Conservation (phyloP, 1,140 invertebrate species). For the Berghia stephanieae region DNA sequence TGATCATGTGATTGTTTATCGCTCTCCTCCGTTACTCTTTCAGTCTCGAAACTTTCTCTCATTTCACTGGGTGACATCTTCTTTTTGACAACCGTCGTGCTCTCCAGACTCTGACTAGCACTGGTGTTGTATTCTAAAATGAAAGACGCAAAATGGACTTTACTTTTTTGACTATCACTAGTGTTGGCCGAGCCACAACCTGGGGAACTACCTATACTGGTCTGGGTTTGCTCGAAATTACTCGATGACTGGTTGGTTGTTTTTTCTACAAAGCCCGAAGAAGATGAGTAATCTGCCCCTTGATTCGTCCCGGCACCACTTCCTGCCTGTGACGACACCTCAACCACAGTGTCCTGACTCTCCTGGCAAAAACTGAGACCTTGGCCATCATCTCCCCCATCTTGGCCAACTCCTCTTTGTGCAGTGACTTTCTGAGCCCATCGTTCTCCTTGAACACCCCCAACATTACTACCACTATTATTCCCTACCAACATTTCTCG, state of each 20-base stretch:
- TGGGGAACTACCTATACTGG: slow-evolving; percentile 18
- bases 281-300: neutral
- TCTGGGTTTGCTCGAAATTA: slow-evolving; percentile 6
- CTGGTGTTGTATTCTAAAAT: slow-evolving; percentile 35
- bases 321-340: slow-evolving; percentile 22
- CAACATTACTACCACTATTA: neutral
- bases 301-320: neutral
- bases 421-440: neutral
- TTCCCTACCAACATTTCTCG: neutral
- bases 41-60: neutral
- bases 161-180: slow-evolving; percentile 35
- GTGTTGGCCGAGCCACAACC: slow-evolving; percentile 34
- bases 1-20: neutral
- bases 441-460: too few species aligned
- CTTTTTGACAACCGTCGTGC: slow-evolving; percentile 34
- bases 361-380: slow-evolving; percentile 32
- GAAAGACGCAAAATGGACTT: slow-evolving; percentile 54
- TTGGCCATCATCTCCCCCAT: neutral
- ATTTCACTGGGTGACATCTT: slow-evolving; percentile 29
- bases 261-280: slow-evolving; percentile 30
- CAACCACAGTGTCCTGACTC: slow-evolving; percentile 37
- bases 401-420: neutral
- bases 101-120: slow-evolving; percentile 25
- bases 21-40: neutral
- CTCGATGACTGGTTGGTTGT: slow-evolving; percentile 1